Base-by-base conservation (phyloP, 64 coral and sea anemone genomes). In the Anthopleura sola region DNA sequence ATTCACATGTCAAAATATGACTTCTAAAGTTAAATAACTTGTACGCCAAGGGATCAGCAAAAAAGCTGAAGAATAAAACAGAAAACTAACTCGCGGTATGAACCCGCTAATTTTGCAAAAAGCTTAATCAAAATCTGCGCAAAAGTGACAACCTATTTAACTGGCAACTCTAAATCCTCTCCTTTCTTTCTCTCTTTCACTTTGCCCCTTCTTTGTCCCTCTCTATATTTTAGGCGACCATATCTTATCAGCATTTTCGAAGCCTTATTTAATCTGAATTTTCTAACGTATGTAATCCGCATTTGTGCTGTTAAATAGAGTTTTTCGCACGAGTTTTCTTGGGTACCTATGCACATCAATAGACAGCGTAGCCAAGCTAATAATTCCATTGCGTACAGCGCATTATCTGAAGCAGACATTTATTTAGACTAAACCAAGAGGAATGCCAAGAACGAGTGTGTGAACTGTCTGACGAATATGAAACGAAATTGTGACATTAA, bases 321-420 rank as follows among this genome's bases (percentile, higher is more conserved):
- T 38, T 48, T 79, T 79, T 79, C 31, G 6, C 44, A 33, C 19
- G 11, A 48, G 76, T 79, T 79, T 44, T 38, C 76, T 79, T 79
- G 15, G 15, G 44, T 79, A 48, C 36, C 44, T 79, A 79, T 79
- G 76, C 76, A 79, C 76, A 79, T 79, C 76, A 79, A 33, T 79
- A 23, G 44, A 38, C 76, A 10, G 44, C 19, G 14, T 79, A 79
- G 76, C 37, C 76, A 79, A 48, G 18, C 37, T n/a, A 24, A 44
- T 79, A 18, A 15, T n/a, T 79, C 37, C 10, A 79, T 33, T 38
- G 76, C 76, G 76, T 24, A 38, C 3, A 79, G 44, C 5, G 36
- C 38, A 44, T 48, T 11, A 79, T 13, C 37, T 5, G 28, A 16
- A 78, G n/a, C 19, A 37, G 3, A 37, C 32, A 19, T 79, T 10